phyloP scores from a whole-genome alignment of 2,113 vertebrate species.

The Tetrax tetrax region DNA sequence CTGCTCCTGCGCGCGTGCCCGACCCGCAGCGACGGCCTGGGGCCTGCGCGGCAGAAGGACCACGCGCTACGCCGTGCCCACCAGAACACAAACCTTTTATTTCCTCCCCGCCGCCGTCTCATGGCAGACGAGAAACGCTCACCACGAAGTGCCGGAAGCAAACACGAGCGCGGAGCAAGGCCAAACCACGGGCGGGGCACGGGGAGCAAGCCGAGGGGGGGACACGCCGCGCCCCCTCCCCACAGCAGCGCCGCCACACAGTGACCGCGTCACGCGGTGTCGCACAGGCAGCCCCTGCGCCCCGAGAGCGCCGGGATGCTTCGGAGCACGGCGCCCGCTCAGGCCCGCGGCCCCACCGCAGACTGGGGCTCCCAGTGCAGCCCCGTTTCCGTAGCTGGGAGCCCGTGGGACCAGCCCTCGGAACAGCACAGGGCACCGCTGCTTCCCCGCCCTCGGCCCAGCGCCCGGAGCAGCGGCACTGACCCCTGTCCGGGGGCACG shows the following conservation, averaged over 20 bases:
- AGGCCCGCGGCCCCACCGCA: not conserved
- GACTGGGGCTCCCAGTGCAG: not conserved
- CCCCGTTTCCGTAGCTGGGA: not conserved
- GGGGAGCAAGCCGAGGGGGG: rapidly evolving
- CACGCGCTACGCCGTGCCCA: slow-evolving; percentile 23
- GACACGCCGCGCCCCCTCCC: not conserved
- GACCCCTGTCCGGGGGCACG: not conserved
- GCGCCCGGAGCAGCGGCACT: not conserved
- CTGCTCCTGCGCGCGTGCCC: no score
- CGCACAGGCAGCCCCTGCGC: not conserved
- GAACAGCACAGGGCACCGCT: no score
- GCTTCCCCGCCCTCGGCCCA: no score
- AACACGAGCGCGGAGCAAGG: not conserved
- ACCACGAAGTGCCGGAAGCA: not conserved
- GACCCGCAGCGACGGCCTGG: not conserved
- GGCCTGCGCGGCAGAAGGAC: not conserved
- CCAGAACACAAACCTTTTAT: slow-evolving; percentile 51
- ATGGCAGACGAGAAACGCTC: not conserved
- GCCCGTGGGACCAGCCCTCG: not conserved
- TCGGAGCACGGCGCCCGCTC: rapidly evolving
- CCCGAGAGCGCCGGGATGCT: not conserved
- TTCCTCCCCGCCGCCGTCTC: not conserved
- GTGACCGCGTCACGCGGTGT: not conserved
- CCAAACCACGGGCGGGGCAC: not conserved
- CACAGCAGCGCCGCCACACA: not conserved